A percentile compares a stretch with the other conserved stretches of the same genome.
Conservation (phyloP, 2,797 vertebrate species). For the Ispidina picta region DNA sequence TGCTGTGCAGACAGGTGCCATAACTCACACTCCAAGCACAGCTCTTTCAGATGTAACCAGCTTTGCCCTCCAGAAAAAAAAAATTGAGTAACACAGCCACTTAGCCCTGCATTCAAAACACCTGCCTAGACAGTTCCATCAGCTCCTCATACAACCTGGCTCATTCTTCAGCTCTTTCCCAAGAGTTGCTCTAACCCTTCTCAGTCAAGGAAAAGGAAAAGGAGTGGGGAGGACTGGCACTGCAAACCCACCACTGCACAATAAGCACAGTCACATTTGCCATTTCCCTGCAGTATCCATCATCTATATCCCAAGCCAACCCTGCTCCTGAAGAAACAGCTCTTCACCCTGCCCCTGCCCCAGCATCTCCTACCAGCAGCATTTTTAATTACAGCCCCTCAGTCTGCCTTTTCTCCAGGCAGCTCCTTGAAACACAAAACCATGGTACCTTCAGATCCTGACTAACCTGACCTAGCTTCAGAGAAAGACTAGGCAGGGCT, state of each 20-base stretch:
- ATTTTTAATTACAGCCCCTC: not conserved
- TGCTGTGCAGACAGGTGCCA: not conserved
- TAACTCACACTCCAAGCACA: constrained; percentile 28
- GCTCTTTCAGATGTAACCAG: not conserved
- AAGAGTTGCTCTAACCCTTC: not conserved
- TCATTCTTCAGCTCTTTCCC: not conserved
- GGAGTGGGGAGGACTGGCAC: not conserved
- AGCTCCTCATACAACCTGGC: not conserved
- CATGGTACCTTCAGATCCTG: not conserved
- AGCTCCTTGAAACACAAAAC: not conserved
- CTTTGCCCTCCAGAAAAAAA: constrained; percentile 7
- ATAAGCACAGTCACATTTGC: not conserved
- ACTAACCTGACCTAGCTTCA: not conserved
- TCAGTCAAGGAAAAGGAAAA: not conserved
- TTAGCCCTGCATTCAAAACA: not conserved
- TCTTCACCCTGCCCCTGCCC: not conserved
- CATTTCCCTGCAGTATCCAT: not conserved
- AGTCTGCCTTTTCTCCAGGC: not conserved
- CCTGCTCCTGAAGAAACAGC: not conserved
- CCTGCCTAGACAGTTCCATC: not conserved
- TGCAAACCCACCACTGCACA: not conserved
- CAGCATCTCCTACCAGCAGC: not conserved
- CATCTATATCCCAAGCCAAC: not conserved
- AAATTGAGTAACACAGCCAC: not conserved
- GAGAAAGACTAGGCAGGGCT: no score